phyloP scores from a whole-genome alignment of 2,113 vertebrate genomes.

The Tetrao urogallus region DNA sequence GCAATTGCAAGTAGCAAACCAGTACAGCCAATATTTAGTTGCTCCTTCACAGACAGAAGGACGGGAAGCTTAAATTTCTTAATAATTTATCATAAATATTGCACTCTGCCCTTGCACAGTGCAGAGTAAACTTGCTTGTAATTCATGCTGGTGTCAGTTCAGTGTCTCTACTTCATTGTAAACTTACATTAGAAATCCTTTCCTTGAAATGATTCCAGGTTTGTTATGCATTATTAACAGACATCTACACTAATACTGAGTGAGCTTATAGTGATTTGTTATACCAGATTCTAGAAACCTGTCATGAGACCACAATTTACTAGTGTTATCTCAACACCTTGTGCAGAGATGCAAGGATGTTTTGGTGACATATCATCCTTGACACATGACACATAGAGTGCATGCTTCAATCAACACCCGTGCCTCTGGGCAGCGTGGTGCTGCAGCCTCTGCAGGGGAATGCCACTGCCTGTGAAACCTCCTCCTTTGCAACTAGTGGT shows the following conservation, averaged over 20 bases:
- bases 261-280: conserved; percentile 13
- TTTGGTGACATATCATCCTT: conserved; percentile 72
- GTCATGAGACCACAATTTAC: conserved; percentile 16
- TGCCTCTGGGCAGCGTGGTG: conserved; percentile 38
- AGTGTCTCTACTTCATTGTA: neutral
- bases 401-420: conserved; percentile 66
- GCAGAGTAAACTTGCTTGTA: neutral
- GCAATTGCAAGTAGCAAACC: neutral
- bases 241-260: neutral
- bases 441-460: conserved; percentile 13
- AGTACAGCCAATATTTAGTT: neutral
- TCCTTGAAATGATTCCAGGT: neutral
- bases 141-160: neutral
- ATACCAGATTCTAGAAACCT: neutral
- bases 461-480: neutral
- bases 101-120: neutral
- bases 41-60: neutral
- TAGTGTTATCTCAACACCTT: conserved; percentile 38
- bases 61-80: neutral
- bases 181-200: neutral
- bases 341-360: conserved; percentile 50
- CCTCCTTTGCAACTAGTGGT: conserved; percentile 30
- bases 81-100: neutral
- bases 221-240: neutral
- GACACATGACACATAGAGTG: conserved; percentile 72